Evolutionary conservation across 2,113 vertebrate species (phyloP), one percentile per base, ranked within the genome.

Genomic region (Chascanopsetta lugubris): DNA sequence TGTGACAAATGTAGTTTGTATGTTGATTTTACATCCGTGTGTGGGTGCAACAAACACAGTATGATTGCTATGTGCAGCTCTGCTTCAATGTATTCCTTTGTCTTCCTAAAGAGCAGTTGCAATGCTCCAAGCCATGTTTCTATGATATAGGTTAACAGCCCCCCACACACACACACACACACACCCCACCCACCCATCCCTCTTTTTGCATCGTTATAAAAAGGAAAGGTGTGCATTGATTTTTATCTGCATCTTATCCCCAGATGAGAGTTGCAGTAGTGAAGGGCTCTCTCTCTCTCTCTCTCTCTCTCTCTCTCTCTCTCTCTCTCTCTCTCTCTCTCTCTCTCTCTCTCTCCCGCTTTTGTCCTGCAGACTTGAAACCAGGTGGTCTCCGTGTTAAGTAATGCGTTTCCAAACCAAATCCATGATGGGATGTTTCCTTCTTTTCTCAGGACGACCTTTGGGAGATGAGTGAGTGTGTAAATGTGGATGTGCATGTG

Each of bases 51-150:
- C 32, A 22, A 75, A 80, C 47, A 85, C 79, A 77, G 64, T 61
- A 65, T 69, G 66, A 82, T 62, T 55, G 57, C 64, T 48, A 61
- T 64, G 55, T 69, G 43, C 40, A 32, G 63, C 26, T 71, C 22
- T 13, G 62, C 40, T 61, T 77, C 60, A 56, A 27, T 80, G 60
- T 68, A 61, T 73, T 45, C 34, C 69, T 78, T 78, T 67, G 60
- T 72, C 38, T 84, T 80, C 61, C 80, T 80, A 59, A 79, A 83
- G 85, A 84, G 72, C 54, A 25, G 48, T 48, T 57, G n/a, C 40
- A 47, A 26, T 8, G 2, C 25, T 69, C 22, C 15, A 25, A 18
- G 8, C 8, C 24, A 57, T 8, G 0, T 62, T 30, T 61, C 22
- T 46, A 5, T 68, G 48, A 55, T 74, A 22, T 60, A 17, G 57